phyloP scores from a whole-genome alignment of 2,888 invertebrate species.

The Metellina segmentata region DNA sequence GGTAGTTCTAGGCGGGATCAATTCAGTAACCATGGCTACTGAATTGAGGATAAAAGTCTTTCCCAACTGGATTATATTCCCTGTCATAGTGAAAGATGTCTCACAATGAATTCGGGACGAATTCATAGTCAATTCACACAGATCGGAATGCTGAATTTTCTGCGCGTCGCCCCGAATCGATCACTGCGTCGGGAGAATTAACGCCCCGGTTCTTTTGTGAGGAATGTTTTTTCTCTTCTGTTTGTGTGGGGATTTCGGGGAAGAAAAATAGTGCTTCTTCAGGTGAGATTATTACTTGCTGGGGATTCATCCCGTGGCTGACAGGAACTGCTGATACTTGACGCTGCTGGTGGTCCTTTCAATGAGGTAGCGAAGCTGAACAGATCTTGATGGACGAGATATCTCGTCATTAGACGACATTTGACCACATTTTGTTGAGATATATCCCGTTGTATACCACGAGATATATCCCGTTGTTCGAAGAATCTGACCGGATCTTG shows the following conservation, averaged over 20 bases:
- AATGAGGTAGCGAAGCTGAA: no score
- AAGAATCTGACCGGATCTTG: no score
- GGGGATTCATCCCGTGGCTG: not conserved
- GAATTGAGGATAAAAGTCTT: conserved; percentile 53
- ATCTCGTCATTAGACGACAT: no score
- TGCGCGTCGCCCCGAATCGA: conserved; percentile 18
- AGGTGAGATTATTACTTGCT: not conserved
- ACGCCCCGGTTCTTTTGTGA: not conserved
- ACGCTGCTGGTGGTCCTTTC: no score
- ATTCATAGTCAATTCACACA: conserved; percentile 49
- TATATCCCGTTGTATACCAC: no score
- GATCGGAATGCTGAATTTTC: conserved; percentile 26
- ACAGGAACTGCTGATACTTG: no score
- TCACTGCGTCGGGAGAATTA: conserved; percentile 45
- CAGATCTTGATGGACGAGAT: no score
- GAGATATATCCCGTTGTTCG: no score
- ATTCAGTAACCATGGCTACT: conserved; percentile 58
- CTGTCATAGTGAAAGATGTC: conserved; percentile 61
- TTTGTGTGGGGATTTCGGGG: not conserved
- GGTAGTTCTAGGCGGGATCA: conserved; percentile 38
- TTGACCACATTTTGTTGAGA: no score
- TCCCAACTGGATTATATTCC: conserved; percentile 42
- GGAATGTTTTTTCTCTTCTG: not conserved
- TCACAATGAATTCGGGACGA: conserved; percentile 49
- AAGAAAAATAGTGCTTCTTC: not conserved